A percentile compares a stretch with the other conserved stretches of the same genome.
These are phyloP conservation scores for Aradophagus sp. DNA, from an alignment of 1,140 invertebrate species.

Conservation along the genomic window DNA sequence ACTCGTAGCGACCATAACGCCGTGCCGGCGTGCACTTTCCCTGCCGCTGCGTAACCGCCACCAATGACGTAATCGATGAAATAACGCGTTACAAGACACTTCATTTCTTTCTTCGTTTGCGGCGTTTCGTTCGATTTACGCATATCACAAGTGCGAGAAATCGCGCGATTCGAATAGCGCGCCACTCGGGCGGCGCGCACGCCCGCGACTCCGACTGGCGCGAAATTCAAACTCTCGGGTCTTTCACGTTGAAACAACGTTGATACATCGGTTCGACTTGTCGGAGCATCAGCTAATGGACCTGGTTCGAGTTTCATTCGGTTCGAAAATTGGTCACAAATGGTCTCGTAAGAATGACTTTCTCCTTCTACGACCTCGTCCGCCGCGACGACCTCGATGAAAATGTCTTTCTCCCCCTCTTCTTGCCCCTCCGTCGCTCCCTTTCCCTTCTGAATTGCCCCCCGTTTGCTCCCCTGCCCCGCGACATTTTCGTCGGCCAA, in stretches of 20 bases:
- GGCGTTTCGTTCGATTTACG: constrained; percentile 36
- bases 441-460: constrained; percentile 3
- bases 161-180: neutral
- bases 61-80: constrained; percentile 69
- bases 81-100: constrained; percentile 56
- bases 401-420: constrained; percentile 24
- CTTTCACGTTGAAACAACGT: neutral
- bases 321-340: constrained; percentile 31
- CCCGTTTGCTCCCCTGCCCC: constrained; percentile 3
- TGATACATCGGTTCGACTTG: too few relatives aligned
- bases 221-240: too few relatives aligned
- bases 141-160: constrained; percentile 9
- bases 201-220: too few relatives aligned
- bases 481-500: constrained; percentile 12
- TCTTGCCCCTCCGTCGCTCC: constrained; percentile 1
- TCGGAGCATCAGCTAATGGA: too few relatives aligned
- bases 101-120: constrained; percentile 34
- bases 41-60: constrained; percentile 63
- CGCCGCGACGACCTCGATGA: constrained; percentile 48
- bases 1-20: constrained; percentile 63
- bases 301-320: constrained; percentile 9
- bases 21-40: constrained; percentile 63
- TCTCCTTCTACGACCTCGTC: constrained; percentile 54
- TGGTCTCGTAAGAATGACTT: constrained; percentile 42
- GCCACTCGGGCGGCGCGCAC: too few relatives aligned